Base-by-base conservation (phyloP, 1,140 invertebrate species). In the Caenorhabditis briggsae region DNA sequence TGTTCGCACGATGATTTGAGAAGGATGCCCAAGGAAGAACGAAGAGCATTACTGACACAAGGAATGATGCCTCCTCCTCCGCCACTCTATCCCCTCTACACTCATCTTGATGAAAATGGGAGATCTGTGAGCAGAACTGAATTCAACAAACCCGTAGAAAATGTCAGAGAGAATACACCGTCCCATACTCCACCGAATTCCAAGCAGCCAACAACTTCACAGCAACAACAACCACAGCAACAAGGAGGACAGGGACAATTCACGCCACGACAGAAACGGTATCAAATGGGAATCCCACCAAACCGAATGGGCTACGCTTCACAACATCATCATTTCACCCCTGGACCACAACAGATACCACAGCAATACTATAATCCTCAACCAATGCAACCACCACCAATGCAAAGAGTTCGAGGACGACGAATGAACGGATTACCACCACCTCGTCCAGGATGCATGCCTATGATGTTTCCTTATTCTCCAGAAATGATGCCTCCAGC, bases 401-500 rank as follows among this genome's bases (percentile, higher is more conserved):
- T 78, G 9, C 70, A 78, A 50, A 6, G 70, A 53, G 2, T 78
- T 25, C 70, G 70, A 5, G 70, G 70, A 50, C 7, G 70, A 48
- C 33, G 46, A 50, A n/a, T 16, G 1, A 48, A 53, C 14, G 46
- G 46, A 18, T n/a, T n/a, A 53, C 70, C 46, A 78, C 46, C 43
- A n/a, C 70, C 43, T 8, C 43, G 6, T 50, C 70, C 70, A 18
- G 46, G 46, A n/a, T n/a, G 46, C 2, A 50, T 78, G 70, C 70
- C 70, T 2, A 78, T 78, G 70, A 18, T 78, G 8, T 23, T 78
- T 25, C 46, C 46, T 16, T 70, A 50, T 33, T 56, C 61, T 41
- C 84, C 84, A 70, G 61, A 85, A 65, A 43, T 85, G 58, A 65
- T 85, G 23, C 41, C 23, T 8, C 12, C 83, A 41, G 41, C 55